phyloP scores from a whole-genome alignment of 2,113 vertebrate species.

The Hymenochirus boettgeri region DNA sequence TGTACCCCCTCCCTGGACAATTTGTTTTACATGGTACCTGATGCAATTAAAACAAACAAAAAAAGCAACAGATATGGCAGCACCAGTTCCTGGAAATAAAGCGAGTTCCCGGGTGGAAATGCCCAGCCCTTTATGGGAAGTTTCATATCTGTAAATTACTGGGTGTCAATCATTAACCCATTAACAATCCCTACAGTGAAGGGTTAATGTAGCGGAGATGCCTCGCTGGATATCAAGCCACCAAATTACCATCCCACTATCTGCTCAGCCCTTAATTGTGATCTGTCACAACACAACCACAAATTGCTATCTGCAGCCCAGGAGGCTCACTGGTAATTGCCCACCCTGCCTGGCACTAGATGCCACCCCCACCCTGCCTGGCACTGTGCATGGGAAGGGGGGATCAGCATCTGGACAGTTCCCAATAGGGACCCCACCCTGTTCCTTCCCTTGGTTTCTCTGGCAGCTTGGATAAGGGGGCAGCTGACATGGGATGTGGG shows the following conservation, averaged over 20 bases:
- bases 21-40: too few species aligned
- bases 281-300: conserved; percentile 34
- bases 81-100: too few species aligned
- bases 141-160: too few species aligned
- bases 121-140: too few species aligned
- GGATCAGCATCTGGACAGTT: conserved; percentile 24
- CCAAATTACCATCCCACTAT: conserved; percentile 16
- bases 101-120: too few species aligned
- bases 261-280: conserved; percentile 29
- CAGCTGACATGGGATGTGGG: conserved; percentile 41
- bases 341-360: not conserved
- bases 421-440: conserved; percentile 29
- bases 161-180: too few species aligned
- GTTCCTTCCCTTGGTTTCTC: not conserved
- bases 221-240: not conserved
- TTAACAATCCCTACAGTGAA: too few species aligned
- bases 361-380: not conserved
- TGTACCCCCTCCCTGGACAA: too few species aligned
- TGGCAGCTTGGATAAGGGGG: not conserved
- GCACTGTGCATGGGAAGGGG: too few species aligned
- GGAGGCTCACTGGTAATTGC: conserved; percentile 8
- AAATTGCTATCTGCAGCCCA: conserved; percentile 31
- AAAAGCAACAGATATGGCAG: too few species aligned
- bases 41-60: too few species aligned
- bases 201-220: too few species aligned